phyloP scores from a whole-genome alignment of 2,888 invertebrate genomes.

The Gibbula magus region DNA sequence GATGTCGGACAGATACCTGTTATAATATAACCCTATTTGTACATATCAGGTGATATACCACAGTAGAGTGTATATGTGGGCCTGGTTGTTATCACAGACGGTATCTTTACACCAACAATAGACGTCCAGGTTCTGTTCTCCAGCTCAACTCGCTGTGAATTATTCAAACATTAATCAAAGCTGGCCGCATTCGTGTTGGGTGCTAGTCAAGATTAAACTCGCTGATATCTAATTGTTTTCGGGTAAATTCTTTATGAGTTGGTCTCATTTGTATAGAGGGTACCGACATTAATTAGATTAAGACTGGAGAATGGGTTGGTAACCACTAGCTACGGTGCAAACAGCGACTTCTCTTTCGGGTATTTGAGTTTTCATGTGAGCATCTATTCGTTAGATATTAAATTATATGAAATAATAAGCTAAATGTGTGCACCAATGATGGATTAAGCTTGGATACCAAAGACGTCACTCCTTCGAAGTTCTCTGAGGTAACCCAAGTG shows the following conservation, averaged over 20 bases:
- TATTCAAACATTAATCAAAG: conserved; percentile 18
- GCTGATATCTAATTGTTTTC: conserved; percentile 19
- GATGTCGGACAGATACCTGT: not conserved
- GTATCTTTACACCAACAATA: not conserved
- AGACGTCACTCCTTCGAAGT: too few species aligned
- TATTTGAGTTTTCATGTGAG: too few species aligned
- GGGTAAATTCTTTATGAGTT: conserved; percentile 22
- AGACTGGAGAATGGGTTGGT: not conserved
- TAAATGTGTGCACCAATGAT: not conserved
- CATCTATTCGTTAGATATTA: too few species aligned
- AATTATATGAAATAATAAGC: not conserved
- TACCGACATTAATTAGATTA: not conserved
- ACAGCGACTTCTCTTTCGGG: not conserved
- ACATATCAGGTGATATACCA: not conserved
- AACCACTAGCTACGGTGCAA: not conserved
- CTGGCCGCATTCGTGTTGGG: conserved; percentile 9
- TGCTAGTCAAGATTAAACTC: conserved; percentile 1
- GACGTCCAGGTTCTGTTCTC: not conserved
- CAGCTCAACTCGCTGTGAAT: not conserved
- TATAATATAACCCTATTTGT: not conserved
- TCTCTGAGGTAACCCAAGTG: too few species aligned
- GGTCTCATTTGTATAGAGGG: not conserved
- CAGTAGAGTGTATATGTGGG: too few species aligned
- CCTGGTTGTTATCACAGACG: not conserved
- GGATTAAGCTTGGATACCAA: too few species aligned